Percentiles rank a stretch among this genome's conserved stretches.
Conservation (phyloP, 2,113 vertebrate species). For the Datnioides undecimradiatus region DNA sequence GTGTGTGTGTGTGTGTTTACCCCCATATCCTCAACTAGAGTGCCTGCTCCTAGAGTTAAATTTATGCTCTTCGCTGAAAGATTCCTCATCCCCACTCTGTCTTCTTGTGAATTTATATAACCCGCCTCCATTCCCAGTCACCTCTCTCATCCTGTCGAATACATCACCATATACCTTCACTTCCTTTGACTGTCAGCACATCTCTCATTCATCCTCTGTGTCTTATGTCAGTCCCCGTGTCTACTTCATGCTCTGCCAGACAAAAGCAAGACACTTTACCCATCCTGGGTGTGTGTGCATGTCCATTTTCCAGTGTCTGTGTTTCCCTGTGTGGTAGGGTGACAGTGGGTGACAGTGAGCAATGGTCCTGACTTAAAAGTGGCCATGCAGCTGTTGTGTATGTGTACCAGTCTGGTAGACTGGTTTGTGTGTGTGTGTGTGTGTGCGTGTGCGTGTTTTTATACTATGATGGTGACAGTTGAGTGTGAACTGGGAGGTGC, state of each 20-base stretch:
- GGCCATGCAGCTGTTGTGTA: constrained; percentile 37
- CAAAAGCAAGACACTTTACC: constrained; percentile 70
- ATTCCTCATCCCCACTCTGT: constrained; percentile 39
- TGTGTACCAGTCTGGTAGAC: constrained; percentile 14
- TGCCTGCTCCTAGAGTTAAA: constrained; percentile 30
- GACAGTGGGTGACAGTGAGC: constrained; percentile 84
- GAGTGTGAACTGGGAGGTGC: constrained; percentile 60
- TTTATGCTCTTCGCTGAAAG: constrained; percentile 39
- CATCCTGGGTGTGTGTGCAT: constrained; percentile 39
- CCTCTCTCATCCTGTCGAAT: constrained; percentile 29
- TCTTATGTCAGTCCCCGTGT: constrained; percentile 64
- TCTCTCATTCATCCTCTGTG: constrained; percentile 55
- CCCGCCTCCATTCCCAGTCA: constrained; percentile 4
- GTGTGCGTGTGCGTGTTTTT: constrained; percentile 36
- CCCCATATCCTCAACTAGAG: constrained; percentile 33
- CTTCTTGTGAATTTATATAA: constrained; percentile 28
- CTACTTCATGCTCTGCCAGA: constrained; percentile 76
- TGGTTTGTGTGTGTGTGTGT: constrained; percentile 33
- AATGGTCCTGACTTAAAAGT: constrained; percentile 72
- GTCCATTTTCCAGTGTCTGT: constrained; percentile 37
- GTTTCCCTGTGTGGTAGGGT: constrained; percentile 60
- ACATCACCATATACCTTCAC: constrained; percentile 36
- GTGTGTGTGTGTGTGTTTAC: constrained; percentile 10
- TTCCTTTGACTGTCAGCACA: constrained; percentile 54
- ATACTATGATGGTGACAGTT: constrained; percentile 77